A percentile compares a stretch with the other conserved stretches of the same genome.
These are phyloP conservation scores for Agrochola macilenta DNA, from an alignment of 2,888 invertebrate species.

Conservation along the genomic window DNA sequence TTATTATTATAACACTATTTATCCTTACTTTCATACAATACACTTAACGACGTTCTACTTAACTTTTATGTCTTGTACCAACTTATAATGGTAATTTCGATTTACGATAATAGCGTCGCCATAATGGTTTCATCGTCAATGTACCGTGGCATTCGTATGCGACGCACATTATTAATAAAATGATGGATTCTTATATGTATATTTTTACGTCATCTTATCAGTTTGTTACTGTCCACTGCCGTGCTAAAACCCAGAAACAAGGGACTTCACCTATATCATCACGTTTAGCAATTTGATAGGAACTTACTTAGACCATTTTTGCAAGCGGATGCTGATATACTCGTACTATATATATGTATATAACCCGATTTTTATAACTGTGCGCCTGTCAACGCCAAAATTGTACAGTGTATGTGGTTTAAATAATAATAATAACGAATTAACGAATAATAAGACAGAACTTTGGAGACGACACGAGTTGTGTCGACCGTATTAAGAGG, in stretches of 20 bases:
- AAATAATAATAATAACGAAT: too few relatives aligned
- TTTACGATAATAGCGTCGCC: slow-evolving; percentile 78
- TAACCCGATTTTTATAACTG: too few relatives aligned
- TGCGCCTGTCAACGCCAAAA: too few relatives aligned
- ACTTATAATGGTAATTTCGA: slow-evolving; percentile 76
- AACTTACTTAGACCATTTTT: not conserved
- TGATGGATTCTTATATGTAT: slow-evolving; percentile 28
- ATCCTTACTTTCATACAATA: slow-evolving; percentile 29
- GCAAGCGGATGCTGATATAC: too few relatives aligned
- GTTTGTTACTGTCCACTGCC: not conserved
- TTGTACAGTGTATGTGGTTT: too few relatives aligned
- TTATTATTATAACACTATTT: slow-evolving; percentile 43
- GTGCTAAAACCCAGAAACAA: not conserved
- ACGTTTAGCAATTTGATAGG: not conserved
- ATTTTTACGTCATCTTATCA: slow-evolving; percentile 10
- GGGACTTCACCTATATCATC: not conserved
- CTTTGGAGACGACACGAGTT: too few relatives aligned
- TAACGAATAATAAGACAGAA: too few relatives aligned
- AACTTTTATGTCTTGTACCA: slow-evolving; percentile 67
- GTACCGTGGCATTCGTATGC: slow-evolving; percentile 68
- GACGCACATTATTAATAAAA: slow-evolving; percentile 60
- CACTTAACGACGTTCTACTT: slow-evolving; percentile 49
- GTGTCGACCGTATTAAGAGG: too few relatives aligned
- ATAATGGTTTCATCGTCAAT: slow-evolving; percentile 72
- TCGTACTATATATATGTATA: too few relatives aligned